Evolutionary conservation across 2,888 invertebrate genomes (phyloP), one percentile per base, ranked within the genome.

Genomic region (Agonopterix alstromeriana): DNA sequence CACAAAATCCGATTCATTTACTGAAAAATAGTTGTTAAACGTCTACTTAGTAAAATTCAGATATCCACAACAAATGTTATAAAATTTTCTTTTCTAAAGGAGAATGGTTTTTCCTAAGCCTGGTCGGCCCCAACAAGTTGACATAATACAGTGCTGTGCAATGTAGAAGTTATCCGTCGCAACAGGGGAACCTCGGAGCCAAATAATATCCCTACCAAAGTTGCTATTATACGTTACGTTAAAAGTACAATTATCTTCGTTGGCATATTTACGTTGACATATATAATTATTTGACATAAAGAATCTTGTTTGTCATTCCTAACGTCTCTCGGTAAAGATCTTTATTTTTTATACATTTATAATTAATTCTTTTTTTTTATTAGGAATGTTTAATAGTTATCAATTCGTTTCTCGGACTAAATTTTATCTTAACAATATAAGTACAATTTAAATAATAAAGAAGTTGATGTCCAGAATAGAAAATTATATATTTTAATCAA

Each of bases 301-400:
- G 63, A 58, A 65, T 63, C 67, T 69, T 65, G 63, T 58, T 60
- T 60, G 75, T 81, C 85, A 86, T 87, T 86, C 86, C 85, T 83
- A 56, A 67, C 74, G 75, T 80, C 70, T 80, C 79, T 77, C 79
- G 71, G 72, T 73, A 67, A 80, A 85, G 82, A 88, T 86, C 84
- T 88, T 88, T 88, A 86, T 86, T 88, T 86, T 88, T 84, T 86
- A 84, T 81, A 84, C 77, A 73, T 84, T 86, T 84, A 65, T 73
- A 66, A 66, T 65, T 60, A 65, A 66, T 67, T 60, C 58, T 59
- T 60, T 69, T 69, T 60, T 61, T 70, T 27, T 27, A 27, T 27
- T 77, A 72, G 70, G 65, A 68, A 66, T 63, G 73, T 74, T 76
- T 65, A 58, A 60, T 70, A 62, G 65, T 67, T 59, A 65, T 73